A percentile compares a stretch with the other conserved stretches of the same genome.
phyloP scores from a whole-genome alignment of 53 echinoderm and acorn worm genomes.

The Zoroaster sp. region DNA sequence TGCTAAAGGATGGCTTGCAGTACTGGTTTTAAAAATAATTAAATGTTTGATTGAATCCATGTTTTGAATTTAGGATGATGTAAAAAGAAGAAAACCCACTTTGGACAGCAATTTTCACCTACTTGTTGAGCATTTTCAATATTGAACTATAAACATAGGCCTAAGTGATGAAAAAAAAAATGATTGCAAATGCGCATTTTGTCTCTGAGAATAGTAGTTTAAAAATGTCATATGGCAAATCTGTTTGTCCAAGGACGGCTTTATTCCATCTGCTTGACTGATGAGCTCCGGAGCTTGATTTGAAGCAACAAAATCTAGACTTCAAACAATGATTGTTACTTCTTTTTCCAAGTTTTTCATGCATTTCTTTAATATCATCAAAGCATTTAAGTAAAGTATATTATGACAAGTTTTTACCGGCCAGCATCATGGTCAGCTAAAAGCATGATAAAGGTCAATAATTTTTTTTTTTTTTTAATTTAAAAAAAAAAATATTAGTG shows the following conservation, averaged over 20 bases:
- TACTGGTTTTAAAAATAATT: too few species aligned
- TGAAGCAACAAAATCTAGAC: background rate
- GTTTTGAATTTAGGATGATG: too few species aligned
- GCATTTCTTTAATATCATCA: background rate
- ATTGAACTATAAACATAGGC: background rate
- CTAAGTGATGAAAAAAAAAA: background rate
- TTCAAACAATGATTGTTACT: background rate
- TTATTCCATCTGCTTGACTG: background rate
- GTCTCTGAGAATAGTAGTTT: background rate
- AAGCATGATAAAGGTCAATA: background rate
- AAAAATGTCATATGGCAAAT: background rate
- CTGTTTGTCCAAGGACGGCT: background rate
- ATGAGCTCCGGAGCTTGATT: background rate
- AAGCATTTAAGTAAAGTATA: background rate
- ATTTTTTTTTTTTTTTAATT: too few species aligned
- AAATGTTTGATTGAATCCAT: too few species aligned
- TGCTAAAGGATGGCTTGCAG: too few species aligned
- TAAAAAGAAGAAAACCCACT: too few species aligned
- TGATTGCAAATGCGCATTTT: background rate
- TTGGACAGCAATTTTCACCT: too few species aligned
- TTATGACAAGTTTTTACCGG: background rate
- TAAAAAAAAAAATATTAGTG: too few species aligned
- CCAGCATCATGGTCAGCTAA: background rate
- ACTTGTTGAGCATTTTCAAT: too few species aligned
- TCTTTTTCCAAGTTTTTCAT: background rate